Evolutionary conservation across 2,888 invertebrate species (phyloP).

Genomic region (Buathra laborator): DNA sequence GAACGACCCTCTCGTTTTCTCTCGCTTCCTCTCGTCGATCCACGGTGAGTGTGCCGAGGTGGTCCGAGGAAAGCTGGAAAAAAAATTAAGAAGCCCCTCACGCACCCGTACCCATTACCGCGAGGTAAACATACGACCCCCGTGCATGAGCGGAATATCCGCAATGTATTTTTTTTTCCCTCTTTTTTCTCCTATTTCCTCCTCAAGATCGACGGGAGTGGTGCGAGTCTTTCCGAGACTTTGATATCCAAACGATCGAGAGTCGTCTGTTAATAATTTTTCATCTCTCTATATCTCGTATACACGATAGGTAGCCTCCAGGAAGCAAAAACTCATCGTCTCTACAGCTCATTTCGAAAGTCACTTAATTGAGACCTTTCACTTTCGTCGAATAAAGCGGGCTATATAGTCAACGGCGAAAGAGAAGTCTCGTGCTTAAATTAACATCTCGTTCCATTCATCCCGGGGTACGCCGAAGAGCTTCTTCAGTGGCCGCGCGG

Average conservation of each 20-base stretch:
- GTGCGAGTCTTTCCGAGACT: constrained; percentile 45
- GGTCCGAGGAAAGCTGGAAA: constrained; percentile 42
- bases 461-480: constrained; percentile 19
- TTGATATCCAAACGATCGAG: constrained; percentile 21
- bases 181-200: constrained; percentile 21
- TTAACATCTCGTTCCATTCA: constrained; percentile 64
- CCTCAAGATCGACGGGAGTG: constrained; percentile 1
- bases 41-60: constrained; percentile 22
- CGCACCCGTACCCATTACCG: constrained; percentile 78
- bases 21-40: constrained; percentile 57
- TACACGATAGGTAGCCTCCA: constrained; percentile 26
- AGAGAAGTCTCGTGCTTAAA: constrained; percentile 54
- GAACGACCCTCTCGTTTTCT: constrained; percentile 45
- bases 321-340: constrained; percentile 65
- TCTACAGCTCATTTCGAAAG: constrained; percentile 58
- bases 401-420: not conserved
- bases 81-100: constrained; percentile 80
- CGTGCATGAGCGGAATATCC: constrained; percentile 67
- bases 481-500: constrained; percentile 17
- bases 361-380: constrained; percentile 62
- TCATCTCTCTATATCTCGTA: not conserved
- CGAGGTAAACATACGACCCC: constrained; percentile 73
- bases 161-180: constrained; percentile 46
- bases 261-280: constrained; percentile 45
- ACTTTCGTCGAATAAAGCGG: constrained; percentile 49